Percentiles rank a stretch among this genome's conserved stretches.
Conservation (phyloP, 2,888 invertebrate genomes). For the Acronicta leporina region DNA sequence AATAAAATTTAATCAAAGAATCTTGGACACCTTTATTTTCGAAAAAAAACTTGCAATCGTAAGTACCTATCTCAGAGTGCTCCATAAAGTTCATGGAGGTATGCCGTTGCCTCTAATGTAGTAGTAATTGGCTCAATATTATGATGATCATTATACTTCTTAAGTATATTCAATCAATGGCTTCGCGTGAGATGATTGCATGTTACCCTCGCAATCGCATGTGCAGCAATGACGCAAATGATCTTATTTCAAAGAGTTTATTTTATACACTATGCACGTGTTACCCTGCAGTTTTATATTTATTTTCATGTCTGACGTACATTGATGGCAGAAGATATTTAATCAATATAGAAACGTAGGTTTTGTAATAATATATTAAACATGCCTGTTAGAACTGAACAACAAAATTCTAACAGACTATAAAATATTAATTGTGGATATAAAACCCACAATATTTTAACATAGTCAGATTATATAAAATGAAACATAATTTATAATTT, state of each 20-base stretch:
- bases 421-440: background rate
- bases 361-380: background rate
- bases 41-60: too few species aligned
- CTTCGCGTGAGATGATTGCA: slow-evolving; percentile 53
- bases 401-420: background rate
- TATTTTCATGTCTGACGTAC: slow-evolving; percentile 22
- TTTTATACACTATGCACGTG: slow-evolving; percentile 31
- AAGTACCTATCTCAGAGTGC: too few species aligned
- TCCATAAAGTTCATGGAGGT: too few species aligned
- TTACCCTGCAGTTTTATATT: slow-evolving; percentile 35
- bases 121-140: too few species aligned
- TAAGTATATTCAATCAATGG: slow-evolving; percentile 3
- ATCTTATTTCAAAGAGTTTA: slow-evolving; percentile 43
- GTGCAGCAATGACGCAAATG: slow-evolving; percentile 61
- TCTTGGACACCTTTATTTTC: too few species aligned
- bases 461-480: slow-evolving; percentile 5
- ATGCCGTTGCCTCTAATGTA: too few species aligned
- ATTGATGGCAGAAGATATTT: slow-evolving; percentile 23
- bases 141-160: background rate
- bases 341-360: slow-evolving; percentile 22
- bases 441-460: slow-evolving; percentile 1
- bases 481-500: background rate
- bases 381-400: too few species aligned
- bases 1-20: too few species aligned
- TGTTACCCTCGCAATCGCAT: slow-evolving; percentile 53